phyloP scores from a whole-genome alignment of 2,888 invertebrate genomes.

The Embidobia sp. region DNA sequence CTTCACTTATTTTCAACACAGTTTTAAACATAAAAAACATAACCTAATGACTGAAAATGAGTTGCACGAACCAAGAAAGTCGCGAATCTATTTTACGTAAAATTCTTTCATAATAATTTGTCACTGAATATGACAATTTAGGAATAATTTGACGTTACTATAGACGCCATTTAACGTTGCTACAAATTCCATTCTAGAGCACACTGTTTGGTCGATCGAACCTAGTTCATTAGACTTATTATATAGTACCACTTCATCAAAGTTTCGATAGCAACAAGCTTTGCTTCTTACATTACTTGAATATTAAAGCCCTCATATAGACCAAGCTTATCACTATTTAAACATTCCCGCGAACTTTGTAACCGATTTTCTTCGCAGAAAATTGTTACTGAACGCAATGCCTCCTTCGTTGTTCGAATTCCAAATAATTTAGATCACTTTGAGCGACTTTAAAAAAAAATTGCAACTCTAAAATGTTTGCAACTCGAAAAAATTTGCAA shows the following conservation, averaged over 20 bases:
- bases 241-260: slow-evolving; percentile 37
- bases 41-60: no score
- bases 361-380: slow-evolving; percentile 6
- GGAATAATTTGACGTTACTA: no score
- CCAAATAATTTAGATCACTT: no score
- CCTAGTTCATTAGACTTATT: slow-evolving; percentile 42
- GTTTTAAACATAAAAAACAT: no score
- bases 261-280: slow-evolving; percentile 42
- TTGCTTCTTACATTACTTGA: slow-evolving; percentile 38
- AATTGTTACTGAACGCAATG: slow-evolving; percentile 2
- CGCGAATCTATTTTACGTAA: no score
- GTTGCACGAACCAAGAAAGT: no score
- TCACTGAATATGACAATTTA: no score
- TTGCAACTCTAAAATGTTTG: no score
- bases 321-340: slow-evolving; percentile 16
- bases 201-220: slow-evolving; percentile 47
- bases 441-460: no score
- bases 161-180: slow-evolving; percentile 21
- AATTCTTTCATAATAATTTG: no score
- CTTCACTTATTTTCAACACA: no score
- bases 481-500: no score
- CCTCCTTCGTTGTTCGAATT: not conserved
- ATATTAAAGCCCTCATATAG: slow-evolving; percentile 19
- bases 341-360: slow-evolving; percentile 20
- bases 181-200: slow-evolving; percentile 28